These are phyloP conservation scores for Mongoloraphidia duomilia DNA, from an alignment of 2,888 invertebrate genomes.

Conservation along the genomic window DNA sequence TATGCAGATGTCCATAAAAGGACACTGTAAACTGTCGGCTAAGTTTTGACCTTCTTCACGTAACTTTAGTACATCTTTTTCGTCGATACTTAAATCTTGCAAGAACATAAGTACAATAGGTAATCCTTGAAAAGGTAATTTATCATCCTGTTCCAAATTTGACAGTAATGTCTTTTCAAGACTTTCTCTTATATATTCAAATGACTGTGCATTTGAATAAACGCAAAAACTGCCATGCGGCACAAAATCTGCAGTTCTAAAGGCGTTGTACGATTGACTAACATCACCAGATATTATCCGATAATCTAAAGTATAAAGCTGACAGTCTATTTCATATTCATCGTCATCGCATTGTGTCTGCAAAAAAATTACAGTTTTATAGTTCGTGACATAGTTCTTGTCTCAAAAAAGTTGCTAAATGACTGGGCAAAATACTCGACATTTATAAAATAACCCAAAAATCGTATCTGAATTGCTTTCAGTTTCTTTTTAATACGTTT, in stretches of 20 bases:
- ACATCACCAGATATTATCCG: conserved; percentile 79
- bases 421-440: too few relatives aligned
- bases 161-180: conserved; percentile 81
- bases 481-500: too few relatives aligned
- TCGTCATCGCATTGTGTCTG: conserved; percentile 76
- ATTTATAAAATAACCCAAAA: too few relatives aligned
- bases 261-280: conserved; percentile 61
- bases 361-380: conserved; percentile 12
- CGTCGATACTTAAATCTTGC: conserved; percentile 67
- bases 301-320: conserved; percentile 69
- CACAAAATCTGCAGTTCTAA: conserved; percentile 71
- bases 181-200: conserved; percentile 82
- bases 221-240: conserved; percentile 86
- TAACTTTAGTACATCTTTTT: conserved; percentile 70
- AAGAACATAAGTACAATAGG: conserved; percentile 86
- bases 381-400: too few relatives aligned
- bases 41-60: conserved; percentile 82
- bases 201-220: conserved; percentile 80
- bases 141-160: conserved; percentile 81
- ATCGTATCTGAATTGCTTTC: too few relatives aligned
- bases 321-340: conserved; percentile 67
- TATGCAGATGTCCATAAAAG: conserved; percentile 67
- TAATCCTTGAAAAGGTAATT: conserved; percentile 68
- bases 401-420: too few relatives aligned
- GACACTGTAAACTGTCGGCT: conserved; percentile 76